These are phyloP conservation scores for Drosophila pallidifrons DNA, from an alignment of 1,140 invertebrate species.

Conservation along the genomic window DNA sequence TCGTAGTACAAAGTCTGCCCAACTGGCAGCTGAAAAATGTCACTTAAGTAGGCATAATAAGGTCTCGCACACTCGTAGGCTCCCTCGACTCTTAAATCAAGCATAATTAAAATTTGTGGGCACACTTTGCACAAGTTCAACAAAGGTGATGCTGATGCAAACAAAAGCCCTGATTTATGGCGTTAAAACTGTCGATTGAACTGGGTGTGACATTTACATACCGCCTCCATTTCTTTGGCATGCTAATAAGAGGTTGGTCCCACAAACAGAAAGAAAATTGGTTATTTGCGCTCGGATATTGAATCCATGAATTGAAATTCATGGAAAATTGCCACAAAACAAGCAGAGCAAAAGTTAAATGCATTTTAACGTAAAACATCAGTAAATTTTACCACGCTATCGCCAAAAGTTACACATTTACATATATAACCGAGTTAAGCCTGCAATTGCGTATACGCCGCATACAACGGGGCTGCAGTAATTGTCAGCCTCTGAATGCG, in stretches of 20 bases:
- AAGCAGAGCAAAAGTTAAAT: background rate
- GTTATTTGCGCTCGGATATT: constrained; percentile 24
- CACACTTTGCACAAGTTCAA: constrained; percentile 42
- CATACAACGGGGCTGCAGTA: constrained; percentile 39
- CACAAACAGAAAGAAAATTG: background rate
- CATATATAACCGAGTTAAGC: constrained; percentile 43
- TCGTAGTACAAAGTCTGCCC: background rate
- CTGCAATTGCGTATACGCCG: constrained; percentile 53
- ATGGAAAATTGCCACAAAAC: constrained; percentile 24
- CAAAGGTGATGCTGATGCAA: constrained; percentile 57
- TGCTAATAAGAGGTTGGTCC: background rate
- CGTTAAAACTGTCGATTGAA: constrained; percentile 36
- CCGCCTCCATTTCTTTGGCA: background rate
- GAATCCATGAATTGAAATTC: constrained; percentile 51
- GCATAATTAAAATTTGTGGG: constrained; percentile 64
- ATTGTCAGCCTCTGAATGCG: constrained; percentile 41
- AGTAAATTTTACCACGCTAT: background rate
- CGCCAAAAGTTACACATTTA: constrained; percentile 4
- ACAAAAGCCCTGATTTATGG: constrained; percentile 67
- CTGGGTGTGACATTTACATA: constrained; percentile 54
- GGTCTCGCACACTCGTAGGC: constrained; percentile 23
- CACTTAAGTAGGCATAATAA: constrained; percentile 66
- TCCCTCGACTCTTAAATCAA: constrained; percentile 24
- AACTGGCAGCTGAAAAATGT: constrained; percentile 57
- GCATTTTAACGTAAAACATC: background rate